A percentile compares a stretch with the other conserved stretches of the same genome.
These are phyloP conservation scores for Symphodus melops DNA, from an alignment of 2,113 vertebrate genomes.

Conservation along the genomic window DNA sequence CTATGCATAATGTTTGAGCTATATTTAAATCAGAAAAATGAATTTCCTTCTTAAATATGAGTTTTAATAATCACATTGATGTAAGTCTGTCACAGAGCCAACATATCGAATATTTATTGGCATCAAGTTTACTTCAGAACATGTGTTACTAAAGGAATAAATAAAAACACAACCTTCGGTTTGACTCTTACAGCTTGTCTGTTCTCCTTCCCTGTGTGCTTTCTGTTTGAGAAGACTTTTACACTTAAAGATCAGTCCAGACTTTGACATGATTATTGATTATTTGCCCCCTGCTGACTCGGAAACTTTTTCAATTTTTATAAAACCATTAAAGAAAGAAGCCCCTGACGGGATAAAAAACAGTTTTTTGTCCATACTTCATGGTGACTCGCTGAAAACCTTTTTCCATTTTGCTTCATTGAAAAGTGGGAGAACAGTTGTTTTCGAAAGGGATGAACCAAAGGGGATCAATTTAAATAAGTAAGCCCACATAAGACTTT, in stretches of 20 bases:
- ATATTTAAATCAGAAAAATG: slow-evolving; percentile 28
- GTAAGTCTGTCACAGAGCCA: slow-evolving; percentile 33
- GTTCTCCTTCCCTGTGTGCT: neutral
- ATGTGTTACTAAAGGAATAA: slow-evolving; percentile 51
- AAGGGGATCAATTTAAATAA: too few species aligned
- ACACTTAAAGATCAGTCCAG: neutral
- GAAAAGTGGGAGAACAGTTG: too few species aligned
- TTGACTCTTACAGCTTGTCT: slow-evolving; percentile 20
- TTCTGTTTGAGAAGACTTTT: neutral
- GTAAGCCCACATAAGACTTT: too few species aligned
- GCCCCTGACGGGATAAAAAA: neutral
- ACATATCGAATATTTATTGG: slow-evolving; percentile 31
- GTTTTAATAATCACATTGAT: slow-evolving; percentile 16
- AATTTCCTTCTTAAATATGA: slow-evolving; percentile 62
- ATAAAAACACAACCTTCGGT: slow-evolving; percentile 34
- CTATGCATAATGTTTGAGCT: slow-evolving; percentile 20
- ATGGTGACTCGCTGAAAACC: neutral
- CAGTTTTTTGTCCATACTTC: neutral
- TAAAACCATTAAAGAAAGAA: slow-evolving; percentile 4
- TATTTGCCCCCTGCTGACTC: too few species aligned
- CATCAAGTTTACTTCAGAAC: slow-evolving; percentile 38
- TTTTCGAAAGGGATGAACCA: too few species aligned
- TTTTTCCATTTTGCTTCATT: neutral
- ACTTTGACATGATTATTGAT: too few species aligned
- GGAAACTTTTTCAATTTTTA: too few species aligned